A percentile compares a stretch with the other conserved stretches of the same genome.
phyloP scores from a whole-genome alignment of 2,797 vertebrate genomes.

The Sarcoramphus papa region DNA sequence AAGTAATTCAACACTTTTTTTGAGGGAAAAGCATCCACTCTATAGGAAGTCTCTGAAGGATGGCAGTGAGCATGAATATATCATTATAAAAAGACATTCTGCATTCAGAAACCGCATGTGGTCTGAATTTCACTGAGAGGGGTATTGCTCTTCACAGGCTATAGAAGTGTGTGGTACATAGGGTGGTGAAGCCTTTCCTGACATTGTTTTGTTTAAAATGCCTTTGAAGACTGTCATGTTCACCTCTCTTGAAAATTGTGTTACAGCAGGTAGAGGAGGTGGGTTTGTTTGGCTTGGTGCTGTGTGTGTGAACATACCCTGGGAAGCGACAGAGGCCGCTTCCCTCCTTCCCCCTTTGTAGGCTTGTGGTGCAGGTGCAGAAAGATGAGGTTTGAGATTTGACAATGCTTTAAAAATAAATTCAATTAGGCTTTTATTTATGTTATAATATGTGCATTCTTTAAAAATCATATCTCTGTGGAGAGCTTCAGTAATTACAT shows the following conservation, averaged over 20 bases:
- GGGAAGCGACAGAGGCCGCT: not conserved
- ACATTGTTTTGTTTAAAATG: constrained; percentile 37
- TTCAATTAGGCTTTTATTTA: not conserved
- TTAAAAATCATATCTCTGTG: not conserved
- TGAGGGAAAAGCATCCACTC: not conserved
- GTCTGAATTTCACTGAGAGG: not conserved
- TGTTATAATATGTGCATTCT: not conserved
- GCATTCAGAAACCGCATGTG: constrained; percentile 21
- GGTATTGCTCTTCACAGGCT: not conserved
- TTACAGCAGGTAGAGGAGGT: not conserved
- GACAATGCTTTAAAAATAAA: not conserved
- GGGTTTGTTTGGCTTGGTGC: not conserved
- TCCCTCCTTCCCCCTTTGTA: not conserved
- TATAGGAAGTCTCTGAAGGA: constrained; percentile 6
- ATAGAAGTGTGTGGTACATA: not conserved
- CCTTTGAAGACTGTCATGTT: constrained; percentile 25
- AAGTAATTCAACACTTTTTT: not conserved
- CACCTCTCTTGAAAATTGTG: constrained; percentile 12
- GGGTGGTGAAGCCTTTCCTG: not conserved
- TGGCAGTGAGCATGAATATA: constrained; percentile 16
- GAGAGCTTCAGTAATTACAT: not conserved
- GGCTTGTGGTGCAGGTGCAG: not conserved
- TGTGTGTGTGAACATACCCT: not conserved
- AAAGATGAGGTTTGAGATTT: not conserved
- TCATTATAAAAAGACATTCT: constrained; percentile 40